Conservation (phyloP, 2,888 invertebrate genomes). For the Polydrusus tereticollis region DNA sequence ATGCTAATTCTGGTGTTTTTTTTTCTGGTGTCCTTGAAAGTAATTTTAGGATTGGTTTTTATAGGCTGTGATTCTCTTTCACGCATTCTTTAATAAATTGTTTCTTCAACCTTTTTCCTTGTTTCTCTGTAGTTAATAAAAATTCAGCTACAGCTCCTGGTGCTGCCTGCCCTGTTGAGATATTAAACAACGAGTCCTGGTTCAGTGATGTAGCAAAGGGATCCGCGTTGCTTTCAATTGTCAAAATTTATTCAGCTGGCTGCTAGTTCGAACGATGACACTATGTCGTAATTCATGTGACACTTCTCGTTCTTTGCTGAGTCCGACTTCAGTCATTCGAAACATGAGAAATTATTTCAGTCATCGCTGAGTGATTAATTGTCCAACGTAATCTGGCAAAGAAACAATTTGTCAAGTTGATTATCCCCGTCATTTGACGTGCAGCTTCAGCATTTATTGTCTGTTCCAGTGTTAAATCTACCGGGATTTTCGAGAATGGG, state of each 20-base stretch:
- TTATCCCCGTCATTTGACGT: conserved; percentile 41
- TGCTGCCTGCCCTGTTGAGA: background rate
- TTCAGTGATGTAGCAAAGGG: background rate
- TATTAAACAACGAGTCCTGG: background rate
- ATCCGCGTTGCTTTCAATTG: background rate
- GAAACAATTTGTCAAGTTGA: conserved; percentile 43
- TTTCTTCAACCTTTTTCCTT: no score
- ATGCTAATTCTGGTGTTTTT: no score
- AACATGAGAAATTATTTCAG: conserved; percentile 44
- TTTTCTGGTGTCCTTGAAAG: no score
- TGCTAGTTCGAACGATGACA: no score
- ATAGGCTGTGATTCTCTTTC: no score
- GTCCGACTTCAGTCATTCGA: conserved; percentile 5
- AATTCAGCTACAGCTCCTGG: no score
- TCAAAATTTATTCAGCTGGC: no score
- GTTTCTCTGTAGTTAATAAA: no score
- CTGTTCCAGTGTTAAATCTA: conserved; percentile 46
- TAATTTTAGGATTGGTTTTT: no score
- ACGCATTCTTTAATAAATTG: no score
- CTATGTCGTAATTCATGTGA: no score
- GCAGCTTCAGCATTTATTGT: conserved; percentile 49
- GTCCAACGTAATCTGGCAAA: conserved; percentile 48
- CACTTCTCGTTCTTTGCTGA: background rate
- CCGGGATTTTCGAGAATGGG: conserved; percentile 37
- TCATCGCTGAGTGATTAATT: conserved; percentile 35